These are phyloP conservation scores for Brassicogethes aeneus DNA, from an alignment of 2,888 invertebrate species.

Conservation along the genomic window DNA sequence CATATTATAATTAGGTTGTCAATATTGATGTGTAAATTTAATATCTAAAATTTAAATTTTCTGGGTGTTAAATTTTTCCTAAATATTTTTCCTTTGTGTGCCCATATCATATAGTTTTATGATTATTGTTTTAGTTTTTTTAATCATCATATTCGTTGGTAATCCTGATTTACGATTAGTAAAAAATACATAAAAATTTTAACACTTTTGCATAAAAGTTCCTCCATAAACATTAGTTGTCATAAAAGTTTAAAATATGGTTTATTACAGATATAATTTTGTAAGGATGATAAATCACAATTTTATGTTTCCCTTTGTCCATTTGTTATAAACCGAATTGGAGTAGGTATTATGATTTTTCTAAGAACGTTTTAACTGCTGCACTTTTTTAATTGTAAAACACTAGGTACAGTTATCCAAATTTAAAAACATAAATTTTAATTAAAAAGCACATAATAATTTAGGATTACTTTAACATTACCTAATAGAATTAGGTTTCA, in stretches of 20 bases:
- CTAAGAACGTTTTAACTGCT: background rate
- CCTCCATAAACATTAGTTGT: background rate
- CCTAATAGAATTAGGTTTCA: too few relatives aligned
- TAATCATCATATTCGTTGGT: background rate
- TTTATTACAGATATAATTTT: background rate
- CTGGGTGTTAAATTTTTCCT: too few relatives aligned
- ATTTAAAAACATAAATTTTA: background rate
- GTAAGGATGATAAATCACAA: background rate
- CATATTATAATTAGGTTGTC: too few relatives aligned
- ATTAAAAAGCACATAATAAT: too few relatives aligned
- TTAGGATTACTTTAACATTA: too few relatives aligned
- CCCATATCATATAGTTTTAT: too few relatives aligned
- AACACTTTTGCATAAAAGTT: constrained; percentile 1
- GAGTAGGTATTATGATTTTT: background rate
- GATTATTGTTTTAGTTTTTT: constrained; percentile 1
- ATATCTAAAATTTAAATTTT: too few relatives aligned
- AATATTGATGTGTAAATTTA: too few relatives aligned
- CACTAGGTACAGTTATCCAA: background rate
- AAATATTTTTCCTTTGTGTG: too few relatives aligned
- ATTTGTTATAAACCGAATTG: background rate
- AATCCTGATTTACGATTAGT: background rate
- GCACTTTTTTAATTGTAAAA: too few relatives aligned
- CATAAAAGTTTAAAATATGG: background rate
- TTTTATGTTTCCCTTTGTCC: background rate
- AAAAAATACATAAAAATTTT: background rate